Evolutionary conservation across 2,113 vertebrate genomes (phyloP).

Genomic region (Phainopepla nitens): DNA sequence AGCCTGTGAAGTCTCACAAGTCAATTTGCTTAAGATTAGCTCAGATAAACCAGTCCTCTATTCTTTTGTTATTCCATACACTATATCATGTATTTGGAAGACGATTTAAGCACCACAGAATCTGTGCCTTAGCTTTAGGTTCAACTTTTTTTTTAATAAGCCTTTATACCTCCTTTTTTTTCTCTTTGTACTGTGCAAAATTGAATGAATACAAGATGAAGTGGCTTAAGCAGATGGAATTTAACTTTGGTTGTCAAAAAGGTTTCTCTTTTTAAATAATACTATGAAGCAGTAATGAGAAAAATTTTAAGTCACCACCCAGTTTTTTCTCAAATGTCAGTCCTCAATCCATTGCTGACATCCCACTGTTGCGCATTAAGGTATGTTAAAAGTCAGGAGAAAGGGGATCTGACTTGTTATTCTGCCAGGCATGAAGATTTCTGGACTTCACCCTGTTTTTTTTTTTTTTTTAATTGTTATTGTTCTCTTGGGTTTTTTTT

Average conservation of each 20-base stretch:
- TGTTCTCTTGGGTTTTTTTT: too few species aligned
- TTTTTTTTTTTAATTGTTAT: neutral
- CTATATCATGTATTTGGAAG: neutral
- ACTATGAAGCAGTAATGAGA: neutral
- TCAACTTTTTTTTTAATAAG: neutral
- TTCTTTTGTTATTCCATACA: neutral
- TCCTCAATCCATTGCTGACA: neutral
- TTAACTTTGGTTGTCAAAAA: neutral
- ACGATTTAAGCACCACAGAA: neutral
- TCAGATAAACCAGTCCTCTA: neutral
- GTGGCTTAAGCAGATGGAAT: neutral
- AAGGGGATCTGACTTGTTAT: neutral
- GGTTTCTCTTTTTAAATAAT: fast-evolving
- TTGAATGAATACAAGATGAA: neutral
- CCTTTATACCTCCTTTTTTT: neutral
- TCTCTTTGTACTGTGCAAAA: neutral
- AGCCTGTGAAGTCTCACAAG: neutral
- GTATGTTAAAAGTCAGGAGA: neutral
- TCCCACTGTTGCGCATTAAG: neutral
- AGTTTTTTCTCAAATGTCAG: neutral
- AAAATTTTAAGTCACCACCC: neutral
- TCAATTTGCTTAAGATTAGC: neutral
- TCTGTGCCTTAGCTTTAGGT: neutral
- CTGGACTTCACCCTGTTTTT: neutral
- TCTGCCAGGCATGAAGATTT: neutral